Conservation (phyloP, 2,888 invertebrate species). For the Gastrophysa polygoni region DNA sequence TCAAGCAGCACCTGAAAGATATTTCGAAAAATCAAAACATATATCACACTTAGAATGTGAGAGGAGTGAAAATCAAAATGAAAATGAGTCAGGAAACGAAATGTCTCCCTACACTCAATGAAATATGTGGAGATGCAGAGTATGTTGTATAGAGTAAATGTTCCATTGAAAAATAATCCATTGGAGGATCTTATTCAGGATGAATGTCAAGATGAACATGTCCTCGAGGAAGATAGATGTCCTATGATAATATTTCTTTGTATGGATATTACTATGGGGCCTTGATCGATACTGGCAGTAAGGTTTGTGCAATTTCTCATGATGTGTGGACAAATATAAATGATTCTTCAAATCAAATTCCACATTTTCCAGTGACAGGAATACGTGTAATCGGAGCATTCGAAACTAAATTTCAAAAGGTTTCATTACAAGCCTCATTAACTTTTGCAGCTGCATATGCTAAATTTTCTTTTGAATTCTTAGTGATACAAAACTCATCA, state of each 20-base stretch:
- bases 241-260: neutral
- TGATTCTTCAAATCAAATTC: neutral
- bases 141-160: neutral
- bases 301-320: neutral
- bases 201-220: too few relatives aligned
- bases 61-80: neutral
- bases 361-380: slow-evolving; percentile 1
- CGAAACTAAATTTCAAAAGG: neutral
- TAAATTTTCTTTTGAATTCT: neutral
- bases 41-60: neutral
- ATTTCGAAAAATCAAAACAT: neutral
- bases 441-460: neutral
- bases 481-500: neutral
- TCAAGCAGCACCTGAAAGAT: neutral
- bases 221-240: too few relatives aligned
- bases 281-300: neutral
- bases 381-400: neutral
- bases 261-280: slow-evolving; percentile 2
- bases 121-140: neutral
- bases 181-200: too few relatives aligned
- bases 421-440: neutral
- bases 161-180: neutral
- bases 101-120: neutral
- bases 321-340: neutral
- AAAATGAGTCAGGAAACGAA: neutral